Base-by-base conservation (phyloP, 1,140 invertebrate genomes). In the Lanistes nyassanus region DNA sequence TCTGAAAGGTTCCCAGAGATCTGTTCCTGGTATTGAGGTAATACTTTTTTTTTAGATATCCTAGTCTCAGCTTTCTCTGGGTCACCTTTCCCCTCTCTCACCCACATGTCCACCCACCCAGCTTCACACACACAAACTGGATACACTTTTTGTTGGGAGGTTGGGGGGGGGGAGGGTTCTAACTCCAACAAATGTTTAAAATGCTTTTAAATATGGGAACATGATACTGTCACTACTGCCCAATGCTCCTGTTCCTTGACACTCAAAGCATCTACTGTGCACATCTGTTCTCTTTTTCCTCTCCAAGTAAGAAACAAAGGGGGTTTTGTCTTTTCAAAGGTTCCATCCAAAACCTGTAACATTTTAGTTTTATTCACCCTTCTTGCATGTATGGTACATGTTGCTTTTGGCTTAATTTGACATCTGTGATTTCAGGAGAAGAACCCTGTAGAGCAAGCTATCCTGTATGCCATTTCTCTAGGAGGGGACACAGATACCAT, bases 401-500 rank as follows among this genome's bases (percentile, higher is more conserved):
- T 31, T 42, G 13, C 23, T 69, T 39, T 47, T 47, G 23, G 9
- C 42, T 47, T 47, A 2, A 13, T 47, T 0, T 47, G 19, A 47
- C 42, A 47, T 47, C 42, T 47, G 5, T n/a, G 21, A 36, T 76
- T 82, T 67, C 78, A 86, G 86, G 85, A 91, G 86, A 78, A 88
- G 90, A 70, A 92, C 91, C 87, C 88, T 87, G 70, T 94, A 81
- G 91, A 93, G 85, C 90, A 93, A 82, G 91, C 93, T n/a, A 88
- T 95, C 62, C 90, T 92, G 69, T 93, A 92, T 87, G 91, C 94
- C 74, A 93, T 95, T 74, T 92, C 91, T 31, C 88, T 95, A 26
- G 94, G 94, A 56, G 94, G 94, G 42, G 94, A 95, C 88, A 94
- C 94, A 6, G 94, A 95, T 78, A 95, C 94, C 3, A 94, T 95